These are phyloP conservation scores for Onthophagus sagittarius DNA, from an alignment of 2,888 invertebrate genomes.

Conservation along the genomic window DNA sequence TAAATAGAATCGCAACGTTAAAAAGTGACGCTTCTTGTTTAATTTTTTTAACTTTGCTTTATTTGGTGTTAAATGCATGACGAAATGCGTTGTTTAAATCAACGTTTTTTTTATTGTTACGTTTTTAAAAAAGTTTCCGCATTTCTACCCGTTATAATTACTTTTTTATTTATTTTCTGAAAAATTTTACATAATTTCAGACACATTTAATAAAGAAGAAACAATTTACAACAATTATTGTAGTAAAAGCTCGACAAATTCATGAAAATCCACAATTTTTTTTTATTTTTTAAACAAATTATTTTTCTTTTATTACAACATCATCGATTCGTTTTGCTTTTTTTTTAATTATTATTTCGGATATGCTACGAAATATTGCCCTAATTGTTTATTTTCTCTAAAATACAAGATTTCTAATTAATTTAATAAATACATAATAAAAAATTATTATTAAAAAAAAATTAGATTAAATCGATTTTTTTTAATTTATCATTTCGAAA, in stretches of 20 bases:
- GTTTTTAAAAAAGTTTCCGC: not conserved
- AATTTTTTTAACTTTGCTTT: not conserved
- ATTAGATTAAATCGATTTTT: not conserved
- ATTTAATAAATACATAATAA: not conserved
- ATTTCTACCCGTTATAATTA: not conserved
- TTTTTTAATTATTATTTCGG: not conserved
- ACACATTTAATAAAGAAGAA: not conserved
- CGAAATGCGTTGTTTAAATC: not conserved
- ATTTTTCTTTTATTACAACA: not conserved
- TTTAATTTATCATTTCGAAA: not conserved
- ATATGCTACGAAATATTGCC: not conserved
- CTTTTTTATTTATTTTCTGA: not conserved
- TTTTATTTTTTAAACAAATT: not conserved
- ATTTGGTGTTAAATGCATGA: not conserved
- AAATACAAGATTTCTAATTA: not conserved
- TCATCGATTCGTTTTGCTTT: not conserved
- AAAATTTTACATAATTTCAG: not conserved
- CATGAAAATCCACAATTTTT: not conserved
- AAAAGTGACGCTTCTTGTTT: not conserved
- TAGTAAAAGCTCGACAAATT: not conserved
- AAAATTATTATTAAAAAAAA: not conserved
- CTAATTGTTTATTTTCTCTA: not conserved
- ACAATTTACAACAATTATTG: not conserved
- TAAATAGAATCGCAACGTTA: not conserved
- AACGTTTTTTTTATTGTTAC: not conserved